Conservation (phyloP, 1,140 invertebrate genomes). For the Ladona fulva region DNA sequence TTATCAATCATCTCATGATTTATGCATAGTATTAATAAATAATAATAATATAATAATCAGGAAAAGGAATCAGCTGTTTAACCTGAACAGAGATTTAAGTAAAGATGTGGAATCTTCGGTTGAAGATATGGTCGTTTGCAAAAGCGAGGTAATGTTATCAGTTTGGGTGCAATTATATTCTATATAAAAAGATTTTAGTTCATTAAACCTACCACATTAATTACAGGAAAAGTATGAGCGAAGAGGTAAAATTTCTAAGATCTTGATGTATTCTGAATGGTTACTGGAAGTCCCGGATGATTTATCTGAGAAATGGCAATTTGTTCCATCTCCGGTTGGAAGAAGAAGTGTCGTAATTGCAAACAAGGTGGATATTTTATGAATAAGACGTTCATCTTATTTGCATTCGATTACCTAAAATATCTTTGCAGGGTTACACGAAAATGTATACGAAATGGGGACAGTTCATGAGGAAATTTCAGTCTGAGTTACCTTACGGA, state of each 20-base stretch:
- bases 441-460: conserved; percentile 62
- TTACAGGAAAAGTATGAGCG: not conserved
- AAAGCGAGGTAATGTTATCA: not conserved
- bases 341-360: conserved; percentile 68
- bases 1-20: not conserved
- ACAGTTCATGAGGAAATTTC: conserved; percentile 45
- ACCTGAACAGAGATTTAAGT: not conserved
- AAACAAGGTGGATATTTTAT: conserved; percentile 43
- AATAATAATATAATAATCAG: not conserved
- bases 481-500: conserved; percentile 69
- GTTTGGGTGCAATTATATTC: not conserved
- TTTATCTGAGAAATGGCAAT: conserved; percentile 67
- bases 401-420: conserved; percentile 19
- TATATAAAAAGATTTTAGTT: not conserved
- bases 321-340: conserved; percentile 74
- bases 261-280: conserved; percentile 84
- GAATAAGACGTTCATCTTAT: conserved; percentile 22
- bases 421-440: conserved; percentile 54
- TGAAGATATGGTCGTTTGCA: not conserved
- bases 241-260: not conserved
- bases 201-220: not conserved
- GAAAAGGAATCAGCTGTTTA: not conserved
- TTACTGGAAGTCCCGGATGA: conserved; percentile 73
- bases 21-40: not conserved
- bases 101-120: not conserved